phyloP scores from a whole-genome alignment of 1,140 invertebrate genomes.

The Philopotamus ludificatus region DNA sequence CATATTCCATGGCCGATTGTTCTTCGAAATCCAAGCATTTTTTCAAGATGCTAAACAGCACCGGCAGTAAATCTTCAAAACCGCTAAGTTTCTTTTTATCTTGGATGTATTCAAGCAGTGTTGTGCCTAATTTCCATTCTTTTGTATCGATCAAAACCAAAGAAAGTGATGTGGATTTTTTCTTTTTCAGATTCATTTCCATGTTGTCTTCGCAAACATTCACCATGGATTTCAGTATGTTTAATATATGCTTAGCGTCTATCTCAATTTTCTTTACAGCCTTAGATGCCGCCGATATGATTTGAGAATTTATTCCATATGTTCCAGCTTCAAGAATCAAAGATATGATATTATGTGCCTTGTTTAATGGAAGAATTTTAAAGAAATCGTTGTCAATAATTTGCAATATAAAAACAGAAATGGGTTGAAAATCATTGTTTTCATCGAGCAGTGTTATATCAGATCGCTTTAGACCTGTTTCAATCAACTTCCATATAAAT shows the following conservation, averaged over 20 bases:
- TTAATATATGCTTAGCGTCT: conserved; percentile 62
- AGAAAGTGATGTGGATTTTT: conserved; percentile 53
- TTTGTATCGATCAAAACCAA: conserved; percentile 60
- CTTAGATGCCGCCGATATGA: conserved; percentile 61
- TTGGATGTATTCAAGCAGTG: conserved; percentile 82
- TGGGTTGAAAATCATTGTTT: conserved; percentile 4
- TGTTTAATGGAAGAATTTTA: conserved; percentile 50
- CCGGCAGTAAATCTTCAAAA: conserved; percentile 65
- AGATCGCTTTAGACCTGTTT: conserved; percentile 49
- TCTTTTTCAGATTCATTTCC: conserved; percentile 45
- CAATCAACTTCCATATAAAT: conserved; percentile 52
- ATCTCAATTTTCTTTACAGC: conserved; percentile 70
- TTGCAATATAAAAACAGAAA: conserved; percentile 52
- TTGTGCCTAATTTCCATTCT: conserved; percentile 76
- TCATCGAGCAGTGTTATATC: conserved; percentile 47
- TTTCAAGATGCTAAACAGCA: conserved; percentile 80
- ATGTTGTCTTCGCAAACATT: conserved; percentile 47
- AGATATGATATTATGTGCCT: conserved; percentile 50
- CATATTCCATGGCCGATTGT: conserved; percentile 82
- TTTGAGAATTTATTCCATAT: conserved; percentile 56
- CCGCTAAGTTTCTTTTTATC: conserved; percentile 72
- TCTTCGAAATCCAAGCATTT: conserved; percentile 78
- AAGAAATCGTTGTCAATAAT: conserved; percentile 62
- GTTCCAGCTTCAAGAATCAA: conserved; percentile 55
- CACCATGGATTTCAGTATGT: conserved; percentile 62